phyloP scores from a whole-genome alignment of 2,797 vertebrate species.

The Falco berigora region DNA sequence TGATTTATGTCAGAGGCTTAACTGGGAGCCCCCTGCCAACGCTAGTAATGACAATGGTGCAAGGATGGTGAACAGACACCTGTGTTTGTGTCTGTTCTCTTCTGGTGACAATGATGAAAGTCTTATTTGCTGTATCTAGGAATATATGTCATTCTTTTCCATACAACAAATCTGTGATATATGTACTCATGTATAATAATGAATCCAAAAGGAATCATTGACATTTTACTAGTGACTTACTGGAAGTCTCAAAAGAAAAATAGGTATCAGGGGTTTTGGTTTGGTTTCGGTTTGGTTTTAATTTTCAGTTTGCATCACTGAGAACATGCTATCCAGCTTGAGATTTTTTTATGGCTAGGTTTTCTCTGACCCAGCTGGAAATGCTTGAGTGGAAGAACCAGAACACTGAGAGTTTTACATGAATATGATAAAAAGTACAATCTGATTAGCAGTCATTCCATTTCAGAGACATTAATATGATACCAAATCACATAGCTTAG shows the following conservation, averaged over 20 bases:
- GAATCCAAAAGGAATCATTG: constrained; percentile 9
- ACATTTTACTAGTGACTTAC: constrained; percentile 36
- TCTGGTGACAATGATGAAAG: neutral
- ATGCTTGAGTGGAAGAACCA: neutral
- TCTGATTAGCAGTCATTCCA: neutral
- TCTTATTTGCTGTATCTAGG: neutral
- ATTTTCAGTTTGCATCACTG: neutral
- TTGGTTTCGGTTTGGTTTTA: neutral
- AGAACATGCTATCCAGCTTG: neutral
- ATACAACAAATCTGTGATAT: constrained; percentile 9
- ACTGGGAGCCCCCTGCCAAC: neutral
- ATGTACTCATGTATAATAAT: neutral
- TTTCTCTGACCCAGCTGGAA: constrained; percentile 3
- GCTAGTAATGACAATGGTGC: neutral
- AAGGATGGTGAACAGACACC: neutral
- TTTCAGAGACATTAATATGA: neutral
- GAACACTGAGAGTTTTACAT: neutral
- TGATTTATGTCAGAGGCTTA: constrained; percentile 14
- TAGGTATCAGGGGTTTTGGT: neutral
- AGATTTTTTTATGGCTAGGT: neutral
- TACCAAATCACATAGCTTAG: neutral
- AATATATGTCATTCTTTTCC: neutral
- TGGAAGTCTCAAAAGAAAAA: constrained; percentile 29
- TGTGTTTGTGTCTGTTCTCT: neutral
- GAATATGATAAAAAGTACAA: neutral